Evolutionary conservation across 2,113 vertebrate species (phyloP).

Genomic region (Cryptotis parvus): DNA sequence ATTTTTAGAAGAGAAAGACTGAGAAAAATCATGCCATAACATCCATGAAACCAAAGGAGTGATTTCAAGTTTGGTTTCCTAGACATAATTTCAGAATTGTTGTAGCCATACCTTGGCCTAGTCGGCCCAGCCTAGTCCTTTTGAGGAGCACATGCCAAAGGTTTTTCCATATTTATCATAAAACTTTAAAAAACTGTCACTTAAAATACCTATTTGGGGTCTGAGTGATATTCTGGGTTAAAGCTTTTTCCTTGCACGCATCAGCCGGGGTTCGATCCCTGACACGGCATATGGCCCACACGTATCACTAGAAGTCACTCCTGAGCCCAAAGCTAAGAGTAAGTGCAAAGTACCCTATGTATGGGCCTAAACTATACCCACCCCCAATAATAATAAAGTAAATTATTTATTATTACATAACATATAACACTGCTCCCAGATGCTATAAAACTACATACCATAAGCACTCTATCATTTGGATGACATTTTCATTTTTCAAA

Average conservation of each 20-base stretch:
- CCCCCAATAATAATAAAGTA: too few relatives aligned
- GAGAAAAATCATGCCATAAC: neutral
- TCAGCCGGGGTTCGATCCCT: too few relatives aligned
- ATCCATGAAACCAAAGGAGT: neutral
- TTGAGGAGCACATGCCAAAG: neutral
- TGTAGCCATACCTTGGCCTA: neutral
- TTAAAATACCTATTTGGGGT: neutral
- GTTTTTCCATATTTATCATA: neutral
- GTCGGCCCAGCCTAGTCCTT: rapidly evolving
- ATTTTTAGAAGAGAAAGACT: neutral
- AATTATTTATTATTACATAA: too few relatives aligned
- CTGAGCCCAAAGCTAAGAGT: too few relatives aligned
- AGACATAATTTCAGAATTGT: too few relatives aligned
- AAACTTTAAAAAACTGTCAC: neutral
- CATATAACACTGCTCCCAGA: neutral
- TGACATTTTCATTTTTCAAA: neutral
- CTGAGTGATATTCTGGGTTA: too few relatives aligned
- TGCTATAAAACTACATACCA: neutral
- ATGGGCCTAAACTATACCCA: too few relatives aligned
- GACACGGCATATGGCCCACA: too few relatives aligned
- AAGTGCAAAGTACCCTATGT: too few relatives aligned
- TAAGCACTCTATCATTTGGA: neutral
- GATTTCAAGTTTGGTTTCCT: neutral
- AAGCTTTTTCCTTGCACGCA: too few relatives aligned
- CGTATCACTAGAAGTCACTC: too few relatives aligned